Base-by-base conservation (phyloP, 64 coral and sea anemone species). In the Trachythela sp. region DNA sequence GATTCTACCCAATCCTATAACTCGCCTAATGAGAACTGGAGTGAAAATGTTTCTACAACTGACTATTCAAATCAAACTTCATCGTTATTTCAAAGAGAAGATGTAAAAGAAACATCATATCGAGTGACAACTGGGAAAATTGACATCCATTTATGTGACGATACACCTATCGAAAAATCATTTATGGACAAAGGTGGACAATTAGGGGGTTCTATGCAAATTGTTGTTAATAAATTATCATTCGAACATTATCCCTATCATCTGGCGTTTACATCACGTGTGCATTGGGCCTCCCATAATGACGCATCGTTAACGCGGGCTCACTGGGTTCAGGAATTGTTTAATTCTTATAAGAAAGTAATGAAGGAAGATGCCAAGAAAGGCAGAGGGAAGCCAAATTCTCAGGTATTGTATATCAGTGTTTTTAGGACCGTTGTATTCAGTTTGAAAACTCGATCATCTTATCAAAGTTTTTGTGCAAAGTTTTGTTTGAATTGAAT, bases 81-180 rank as follows among this genome's bases (percentile, higher is more conserved):
- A 8, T 34, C 96, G 9, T 88, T 93, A 14, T 99, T 99, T 86
- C 54, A 94, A 68, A 58, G 84, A 59, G 83, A 95, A 85, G 96
- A 99, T 75, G 84, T 99, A 13, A 86, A 60, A 8, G 96, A 99
- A 84, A 99, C 96, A 2, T 94, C 86, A 1, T 99, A 99, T 58
- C 96, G 92, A 40, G 86, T 99, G n/a, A 80, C 89, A 36, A 99
- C 96, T 40, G 96, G 93, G 30, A 91, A 86, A 56, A 99, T 99
- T 90, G 96, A 99, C 86, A 80, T 99, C 67, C 96, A 99, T 87
- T 51, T 99, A 40, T 94, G 96, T 9, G 96, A 99, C 43, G 96
- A 99, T 48, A 92, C 85, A 24, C 70, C 75, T 11, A 80, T 92
- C 6, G 68, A 88, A 40, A 93, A 86, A 15, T 77, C 72, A 14